Evolutionary conservation across 2,888 invertebrate genomes (phyloP), one percentile per base, ranked within the genome.

Genomic region (Drosophila tanythrix): DNA sequence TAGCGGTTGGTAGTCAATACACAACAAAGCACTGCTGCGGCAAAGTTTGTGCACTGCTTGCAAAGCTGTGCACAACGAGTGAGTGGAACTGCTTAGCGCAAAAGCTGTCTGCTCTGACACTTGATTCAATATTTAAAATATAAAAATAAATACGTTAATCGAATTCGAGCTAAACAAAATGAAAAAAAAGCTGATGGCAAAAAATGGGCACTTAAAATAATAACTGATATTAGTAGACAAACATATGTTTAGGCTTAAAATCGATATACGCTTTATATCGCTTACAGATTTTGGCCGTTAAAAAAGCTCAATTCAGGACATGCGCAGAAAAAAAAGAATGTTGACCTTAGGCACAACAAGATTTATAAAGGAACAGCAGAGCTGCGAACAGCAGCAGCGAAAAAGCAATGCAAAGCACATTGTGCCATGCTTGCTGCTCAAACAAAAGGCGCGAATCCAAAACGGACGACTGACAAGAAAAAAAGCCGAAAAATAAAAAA

Each of bases 351-450:
- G 48, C 62, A 72, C 70, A 71, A 69, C 68, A 74, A 70, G 29
- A 68, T 33, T 15, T 29, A 3, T n/a, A 11, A 55, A 63, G 18
- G 29, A 52, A 50, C 59, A 38, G 46, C 43, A 13, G 7, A 59
- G 38, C 56, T 51, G 51, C 65, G 50, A 27, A 50, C 27, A 51
- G 62, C 33, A 27, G 15, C 50, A 31, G 29, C 6, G 36, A 36
- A 66, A 66, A 64, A 74, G 69, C 78, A 82, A 87, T 58, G 36
- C 64, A 71, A 84, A 87, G 76, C 80, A 74, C 72, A 76, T 80
- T 85, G 85, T 64, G 82, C 48, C 63, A 61, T 66, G 70, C 38
- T 59, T 27, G 36, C 25, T 60, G 76, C 82, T 58, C 57, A 59
- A 67, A 87, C 75, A 80, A 85, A 82, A 67, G 86, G 81, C 70